Evolutionary conservation across 2,113 vertebrate species (phyloP).

Genomic region (Macrotus californicus): DNA sequence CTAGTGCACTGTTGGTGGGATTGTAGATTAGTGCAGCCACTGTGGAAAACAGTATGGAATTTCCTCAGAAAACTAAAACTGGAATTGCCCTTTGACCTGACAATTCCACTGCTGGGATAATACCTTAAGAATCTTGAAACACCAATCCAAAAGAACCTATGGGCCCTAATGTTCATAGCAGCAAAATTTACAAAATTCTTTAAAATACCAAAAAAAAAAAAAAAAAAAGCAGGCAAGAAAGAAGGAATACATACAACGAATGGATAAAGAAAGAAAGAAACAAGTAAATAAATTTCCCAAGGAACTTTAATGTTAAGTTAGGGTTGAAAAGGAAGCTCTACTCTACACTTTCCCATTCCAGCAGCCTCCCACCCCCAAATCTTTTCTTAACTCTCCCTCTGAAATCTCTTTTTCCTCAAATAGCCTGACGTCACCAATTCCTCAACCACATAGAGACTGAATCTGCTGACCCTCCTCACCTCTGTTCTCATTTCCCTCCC

Average conservation of each 20-base stretch:
- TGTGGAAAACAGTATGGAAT: too few relatives aligned
- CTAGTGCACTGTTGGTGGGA: too few relatives aligned
- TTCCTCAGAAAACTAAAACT: too few relatives aligned
- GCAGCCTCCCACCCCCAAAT: neutral
- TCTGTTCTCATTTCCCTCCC: neutral
- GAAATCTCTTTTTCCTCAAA: neutral
- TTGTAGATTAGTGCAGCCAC: too few relatives aligned
- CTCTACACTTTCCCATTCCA: neutral
- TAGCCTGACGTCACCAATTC: neutral
- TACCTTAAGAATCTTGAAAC: too few relatives aligned
- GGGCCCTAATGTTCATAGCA: too few relatives aligned
- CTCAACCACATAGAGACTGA: neutral
- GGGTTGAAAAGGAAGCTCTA: neutral
- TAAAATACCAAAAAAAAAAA: neutral
- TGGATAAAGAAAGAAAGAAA: neutral
- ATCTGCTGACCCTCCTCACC: neutral
- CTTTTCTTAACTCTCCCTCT: neutral
- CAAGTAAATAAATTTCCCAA: neutral
- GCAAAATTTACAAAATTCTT: neutral
- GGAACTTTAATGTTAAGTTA: neutral
- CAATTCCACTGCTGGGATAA: too few relatives aligned
- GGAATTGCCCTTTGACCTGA: too few relatives aligned
- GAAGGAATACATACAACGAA: neutral
- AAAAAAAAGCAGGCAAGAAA: neutral
- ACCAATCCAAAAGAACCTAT: too few relatives aligned